These are phyloP conservation scores for Volucella zonaria DNA, from an alignment of 2,888 invertebrate species.

Conservation along the genomic window DNA sequence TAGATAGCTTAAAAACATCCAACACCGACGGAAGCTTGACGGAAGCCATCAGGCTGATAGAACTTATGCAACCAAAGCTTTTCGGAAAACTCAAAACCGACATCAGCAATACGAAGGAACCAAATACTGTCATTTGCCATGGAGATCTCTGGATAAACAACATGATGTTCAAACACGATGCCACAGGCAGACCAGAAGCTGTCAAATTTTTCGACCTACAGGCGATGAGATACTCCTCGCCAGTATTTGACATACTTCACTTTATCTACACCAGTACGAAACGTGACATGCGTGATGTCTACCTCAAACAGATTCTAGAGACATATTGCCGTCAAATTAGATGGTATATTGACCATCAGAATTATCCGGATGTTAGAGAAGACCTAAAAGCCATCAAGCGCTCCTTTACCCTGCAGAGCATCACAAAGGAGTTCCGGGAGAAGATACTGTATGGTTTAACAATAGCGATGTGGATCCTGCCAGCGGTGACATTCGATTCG, in stretches of 20 bases:
- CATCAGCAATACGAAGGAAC: conserved; percentile 76
- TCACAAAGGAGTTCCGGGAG: conserved; percentile 78
- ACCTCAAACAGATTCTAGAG: conserved; percentile 78
- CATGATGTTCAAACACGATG: conserved; percentile 79
- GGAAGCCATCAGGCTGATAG: conserved; percentile 78
- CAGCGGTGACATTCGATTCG: conserved; percentile 81
- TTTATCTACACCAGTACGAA: conserved; percentile 81
- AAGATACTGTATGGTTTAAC: conserved; percentile 80
- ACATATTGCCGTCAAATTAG: conserved; percentile 78
- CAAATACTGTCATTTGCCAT: conserved; percentile 80
- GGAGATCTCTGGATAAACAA: conserved; percentile 82
- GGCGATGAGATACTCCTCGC: conserved; percentile 80
- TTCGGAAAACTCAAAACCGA: conserved; percentile 77
- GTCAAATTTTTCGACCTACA: conserved; percentile 81
- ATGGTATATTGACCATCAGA: conserved; percentile 76
- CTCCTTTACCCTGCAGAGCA: conserved; percentile 78
- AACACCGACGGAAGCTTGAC: conserved; percentile 79
- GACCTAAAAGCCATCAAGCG: conserved; percentile 75
- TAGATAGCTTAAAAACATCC: conserved; percentile 78
- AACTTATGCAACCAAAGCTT: conserved; percentile 77
- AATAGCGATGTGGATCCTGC: conserved; percentile 80
- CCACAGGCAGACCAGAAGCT: conserved; percentile 57
- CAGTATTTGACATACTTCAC: conserved; percentile 81
- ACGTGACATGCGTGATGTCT: conserved; percentile 77
- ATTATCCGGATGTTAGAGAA: conserved; percentile 44